Conservation (phyloP, 2,113 vertebrate species). For the Eudorcas thomsonii region DNA sequence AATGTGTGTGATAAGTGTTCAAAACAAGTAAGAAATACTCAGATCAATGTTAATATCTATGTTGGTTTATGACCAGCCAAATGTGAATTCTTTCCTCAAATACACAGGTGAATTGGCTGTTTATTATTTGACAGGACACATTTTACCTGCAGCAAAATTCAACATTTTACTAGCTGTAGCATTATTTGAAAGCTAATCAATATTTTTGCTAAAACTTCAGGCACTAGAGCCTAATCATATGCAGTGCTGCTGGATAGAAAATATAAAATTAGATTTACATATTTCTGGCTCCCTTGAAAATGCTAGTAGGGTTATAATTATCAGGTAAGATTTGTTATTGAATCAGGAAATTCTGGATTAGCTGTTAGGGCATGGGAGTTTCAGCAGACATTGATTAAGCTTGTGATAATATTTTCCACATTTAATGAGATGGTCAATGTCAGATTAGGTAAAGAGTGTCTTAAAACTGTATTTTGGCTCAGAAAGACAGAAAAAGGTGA, state of each 20-base stretch:
- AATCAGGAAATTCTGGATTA: slow-evolving; percentile 11
- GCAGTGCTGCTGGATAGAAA: slow-evolving; percentile 13
- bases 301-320: not conserved
- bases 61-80: slow-evolving; percentile 40
- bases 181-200: slow-evolving; percentile 66
- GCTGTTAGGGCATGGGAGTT: not conserved
- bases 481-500: not conserved
- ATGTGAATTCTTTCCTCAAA: slow-evolving; percentile 54
- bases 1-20: not conserved
- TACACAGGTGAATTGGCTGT: slow-evolving; percentile 40
- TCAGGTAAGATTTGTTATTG: slow-evolving; percentile 24
- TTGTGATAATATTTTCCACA: slow-evolving; percentile 47
- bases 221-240: slow-evolving; percentile 42
- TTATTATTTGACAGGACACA: slow-evolving; percentile 63
- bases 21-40: not conserved
- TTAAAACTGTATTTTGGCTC: slow-evolving; percentile 9
- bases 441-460: not conserved
- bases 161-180: slow-evolving; percentile 43
- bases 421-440: slow-evolving; percentile 33
- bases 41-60: slow-evolving; percentile 19
- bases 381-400: not conserved
- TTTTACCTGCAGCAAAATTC: slow-evolving; percentile 68
- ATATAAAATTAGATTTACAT: slow-evolving; percentile 48
- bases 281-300: slow-evolving; percentile 28
- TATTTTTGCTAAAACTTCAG: slow-evolving; percentile 58